Conservation (phyloP, 2,113 vertebrate species). For the Scortum barcoo region DNA sequence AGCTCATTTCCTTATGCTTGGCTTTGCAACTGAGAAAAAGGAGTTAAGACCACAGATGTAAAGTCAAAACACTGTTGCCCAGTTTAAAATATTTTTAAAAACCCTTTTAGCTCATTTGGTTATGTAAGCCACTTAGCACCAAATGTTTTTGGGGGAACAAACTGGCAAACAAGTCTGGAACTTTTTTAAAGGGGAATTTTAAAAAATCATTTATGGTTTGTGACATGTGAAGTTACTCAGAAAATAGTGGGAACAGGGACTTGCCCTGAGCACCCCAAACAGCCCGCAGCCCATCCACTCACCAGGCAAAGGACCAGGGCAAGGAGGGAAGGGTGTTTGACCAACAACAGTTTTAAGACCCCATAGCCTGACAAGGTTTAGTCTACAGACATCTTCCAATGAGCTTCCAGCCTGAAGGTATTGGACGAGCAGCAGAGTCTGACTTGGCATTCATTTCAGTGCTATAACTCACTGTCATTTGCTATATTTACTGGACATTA, state of each 20-base stretch:
- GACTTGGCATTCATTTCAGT: background rate
- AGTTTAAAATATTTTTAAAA: background rate
- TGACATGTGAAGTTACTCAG: conserved; percentile 51
- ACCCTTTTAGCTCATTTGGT: background rate
- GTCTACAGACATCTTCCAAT: background rate
- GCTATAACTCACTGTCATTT: background rate
- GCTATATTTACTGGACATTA: background rate
- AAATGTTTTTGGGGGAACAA: background rate
- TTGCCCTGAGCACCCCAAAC: background rate
- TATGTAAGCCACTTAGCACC: conserved; percentile 2
- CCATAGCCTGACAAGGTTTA: background rate
- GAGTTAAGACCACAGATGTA: background rate
- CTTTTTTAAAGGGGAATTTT: background rate
- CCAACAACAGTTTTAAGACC: conserved; percentile 20
- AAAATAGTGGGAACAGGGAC: conserved; percentile 3
- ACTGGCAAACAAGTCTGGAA: background rate
- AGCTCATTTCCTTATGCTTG: background rate
- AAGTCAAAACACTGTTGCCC: background rate
- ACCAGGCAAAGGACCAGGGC: background rate
- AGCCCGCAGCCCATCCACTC: conserved; percentile 7
- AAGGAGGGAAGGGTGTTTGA: background rate
- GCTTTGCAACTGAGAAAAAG: conserved; percentile 23
- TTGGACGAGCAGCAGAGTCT: background rate
- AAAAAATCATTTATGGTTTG: conserved; percentile 7
- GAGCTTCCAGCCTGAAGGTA: background rate